A percentile compares a stretch with the other conserved stretches of the same genome.
Evolutionary conservation across 2,113 vertebrate genomes (phyloP).

Genomic region (Garra rufa): DNA sequence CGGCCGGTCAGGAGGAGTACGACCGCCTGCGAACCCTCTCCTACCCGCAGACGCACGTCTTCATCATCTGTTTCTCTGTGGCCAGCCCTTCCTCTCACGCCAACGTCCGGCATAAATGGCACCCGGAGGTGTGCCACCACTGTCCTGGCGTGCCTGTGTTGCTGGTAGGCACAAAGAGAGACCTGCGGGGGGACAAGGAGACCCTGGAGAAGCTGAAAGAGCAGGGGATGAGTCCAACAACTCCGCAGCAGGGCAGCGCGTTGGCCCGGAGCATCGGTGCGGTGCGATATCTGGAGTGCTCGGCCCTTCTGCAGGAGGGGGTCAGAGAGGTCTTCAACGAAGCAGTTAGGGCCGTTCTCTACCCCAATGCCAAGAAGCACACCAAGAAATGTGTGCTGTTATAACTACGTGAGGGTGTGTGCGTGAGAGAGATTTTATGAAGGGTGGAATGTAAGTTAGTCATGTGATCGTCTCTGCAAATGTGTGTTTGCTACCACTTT

Average conservation of each 20-base stretch:
- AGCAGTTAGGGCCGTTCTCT: constrained; percentile 80
- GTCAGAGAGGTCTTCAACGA: constrained; percentile 81
- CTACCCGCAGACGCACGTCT: constrained; percentile 82
- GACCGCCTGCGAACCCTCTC: constrained; percentile 80
- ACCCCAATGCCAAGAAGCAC: constrained; percentile 82
- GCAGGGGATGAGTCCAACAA: constrained; percentile 79
- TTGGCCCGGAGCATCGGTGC: constrained; percentile 81
- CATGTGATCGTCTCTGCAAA: not conserved
- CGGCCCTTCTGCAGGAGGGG: constrained; percentile 79
- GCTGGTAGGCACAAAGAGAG: constrained; percentile 81
- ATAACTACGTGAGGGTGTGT: constrained; percentile 62
- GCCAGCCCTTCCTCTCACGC: constrained; percentile 82
- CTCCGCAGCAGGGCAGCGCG: constrained; percentile 77
- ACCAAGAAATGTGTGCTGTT: constrained; percentile 79
- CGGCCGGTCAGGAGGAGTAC: constrained; percentile 84
- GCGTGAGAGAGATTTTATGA: constrained; percentile 40
- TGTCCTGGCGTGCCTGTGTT: constrained; percentile 82
- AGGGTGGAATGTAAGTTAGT: constrained; percentile 29
- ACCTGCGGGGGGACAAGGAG: constrained; percentile 79
- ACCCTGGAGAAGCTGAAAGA: constrained; percentile 84
- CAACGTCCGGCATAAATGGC: constrained; percentile 84
- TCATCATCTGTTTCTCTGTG: constrained; percentile 85
- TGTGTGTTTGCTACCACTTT: constrained; percentile 36
- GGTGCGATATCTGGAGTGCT: constrained; percentile 84
- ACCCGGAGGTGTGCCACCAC: constrained; percentile 83